Conservation (phyloP, 1,140 invertebrate genomes). For the Dufourea novaeangliae region DNA sequence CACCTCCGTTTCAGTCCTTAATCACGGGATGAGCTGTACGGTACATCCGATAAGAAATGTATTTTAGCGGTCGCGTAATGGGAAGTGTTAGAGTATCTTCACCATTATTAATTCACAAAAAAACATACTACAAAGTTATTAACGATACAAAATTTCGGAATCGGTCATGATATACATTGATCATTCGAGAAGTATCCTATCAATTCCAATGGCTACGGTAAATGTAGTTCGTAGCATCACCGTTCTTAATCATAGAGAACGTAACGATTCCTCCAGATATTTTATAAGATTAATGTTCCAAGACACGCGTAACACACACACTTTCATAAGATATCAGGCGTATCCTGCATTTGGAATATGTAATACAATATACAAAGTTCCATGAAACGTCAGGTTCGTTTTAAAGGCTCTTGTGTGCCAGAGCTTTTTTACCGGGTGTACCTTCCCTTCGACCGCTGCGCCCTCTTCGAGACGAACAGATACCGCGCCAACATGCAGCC, state of each 20-base stretch:
- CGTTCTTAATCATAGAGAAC: not conserved
- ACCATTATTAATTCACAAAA: too few species aligned
- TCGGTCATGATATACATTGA: too few species aligned
- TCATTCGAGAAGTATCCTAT: not conserved
- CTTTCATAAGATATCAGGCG: not conserved
- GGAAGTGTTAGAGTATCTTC: too few species aligned
- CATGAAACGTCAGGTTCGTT: not conserved
- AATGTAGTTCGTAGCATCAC: not conserved
- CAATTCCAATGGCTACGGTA: not conserved
- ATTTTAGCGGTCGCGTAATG: too few species aligned
- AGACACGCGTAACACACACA: not conserved
- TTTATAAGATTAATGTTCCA: not conserved
- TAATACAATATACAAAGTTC: not conserved
- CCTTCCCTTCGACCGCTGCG: slow-evolving; percentile 64
- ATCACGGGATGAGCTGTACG: not conserved
- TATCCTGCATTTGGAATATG: not conserved
- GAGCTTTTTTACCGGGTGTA: slow-evolving; percentile 57
- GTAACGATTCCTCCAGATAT: not conserved
- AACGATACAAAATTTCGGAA: too few species aligned
- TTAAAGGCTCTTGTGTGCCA: not conserved
- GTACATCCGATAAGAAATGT: not conserved
- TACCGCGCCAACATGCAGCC: slow-evolving; percentile 55
- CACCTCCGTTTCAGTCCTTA: not conserved
- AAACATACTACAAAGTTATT: too few species aligned
- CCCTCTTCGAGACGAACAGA: slow-evolving; percentile 41